A percentile compares a stretch with the other conserved stretches of the same genome.
These are phyloP conservation scores for Antheraea mylitta DNA, from an alignment of 1,140 invertebrate genomes.

Conservation along the genomic window DNA sequence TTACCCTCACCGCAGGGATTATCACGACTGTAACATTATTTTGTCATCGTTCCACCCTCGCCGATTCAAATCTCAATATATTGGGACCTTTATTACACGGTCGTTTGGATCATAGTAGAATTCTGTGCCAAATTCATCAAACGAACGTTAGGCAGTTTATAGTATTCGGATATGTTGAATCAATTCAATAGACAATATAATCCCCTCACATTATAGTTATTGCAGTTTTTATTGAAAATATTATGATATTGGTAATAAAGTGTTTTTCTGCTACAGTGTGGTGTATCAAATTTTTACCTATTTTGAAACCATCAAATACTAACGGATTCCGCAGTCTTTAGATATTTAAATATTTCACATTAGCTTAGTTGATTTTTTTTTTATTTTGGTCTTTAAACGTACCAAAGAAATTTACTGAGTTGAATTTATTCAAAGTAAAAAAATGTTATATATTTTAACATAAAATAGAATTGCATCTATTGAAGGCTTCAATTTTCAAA, in stretches of 20 bases:
- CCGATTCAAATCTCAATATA: constrained; percentile 42
- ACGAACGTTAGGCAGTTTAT: neutral
- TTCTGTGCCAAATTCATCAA: neutral
- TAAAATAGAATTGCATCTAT: too few species aligned
- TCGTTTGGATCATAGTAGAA: constrained; percentile 23
- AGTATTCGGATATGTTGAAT: neutral
- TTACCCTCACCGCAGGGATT: constrained; percentile 39
- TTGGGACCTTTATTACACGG: constrained; percentile 49
- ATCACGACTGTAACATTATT: constrained; percentile 44
- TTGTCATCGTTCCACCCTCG: constrained; percentile 41
- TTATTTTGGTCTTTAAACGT: too few species aligned
- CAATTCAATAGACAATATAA: neutral
- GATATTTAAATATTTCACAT: too few species aligned
- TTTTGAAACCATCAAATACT: too few species aligned
- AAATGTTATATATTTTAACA: too few species aligned
- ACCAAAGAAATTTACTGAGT: too few species aligned
- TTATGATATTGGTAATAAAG: neutral
- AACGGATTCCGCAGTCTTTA: too few species aligned
- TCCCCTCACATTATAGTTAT: neutral
- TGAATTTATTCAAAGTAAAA: too few species aligned
- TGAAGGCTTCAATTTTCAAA: too few species aligned
- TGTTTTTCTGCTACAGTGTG: neutral
- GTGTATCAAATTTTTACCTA: too few species aligned
- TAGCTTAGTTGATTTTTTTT: too few species aligned
- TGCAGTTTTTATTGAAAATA: neutral